Evolutionary conservation across 2,888 invertebrate species (phyloP).

Genomic region (Halictus ligatus): DNA sequence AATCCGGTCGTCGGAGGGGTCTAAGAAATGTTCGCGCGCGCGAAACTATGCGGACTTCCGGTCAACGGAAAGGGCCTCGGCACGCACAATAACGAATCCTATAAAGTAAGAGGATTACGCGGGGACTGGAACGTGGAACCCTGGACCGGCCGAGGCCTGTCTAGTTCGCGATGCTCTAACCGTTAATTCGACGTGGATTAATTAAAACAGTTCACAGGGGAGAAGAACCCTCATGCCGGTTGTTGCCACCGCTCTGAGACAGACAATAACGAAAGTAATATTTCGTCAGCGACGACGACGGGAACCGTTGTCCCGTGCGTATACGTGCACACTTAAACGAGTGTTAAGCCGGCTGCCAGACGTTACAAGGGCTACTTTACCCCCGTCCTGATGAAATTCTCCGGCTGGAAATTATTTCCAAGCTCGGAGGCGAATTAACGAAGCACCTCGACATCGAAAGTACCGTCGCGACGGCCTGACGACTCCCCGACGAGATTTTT

Average conservation of each 20-base stretch:
- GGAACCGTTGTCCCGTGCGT: slow-evolving; percentile 53
- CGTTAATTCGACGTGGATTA: slow-evolving; percentile 77
- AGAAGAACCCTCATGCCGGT: slow-evolving; percentile 48
- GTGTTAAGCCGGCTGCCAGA: slow-evolving; percentile 73
- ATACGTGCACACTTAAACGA: slow-evolving; percentile 67
- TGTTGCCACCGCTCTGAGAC: slow-evolving; percentile 59
- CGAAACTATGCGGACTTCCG: slow-evolving; percentile 19
- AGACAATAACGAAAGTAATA: slow-evolving; percentile 74
- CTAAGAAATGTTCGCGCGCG: neutral
- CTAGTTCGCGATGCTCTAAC: slow-evolving; percentile 63
- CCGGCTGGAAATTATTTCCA: slow-evolving; percentile 71
- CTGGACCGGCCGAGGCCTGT: slow-evolving; percentile 27
- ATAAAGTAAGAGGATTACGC: slow-evolving; percentile 54
- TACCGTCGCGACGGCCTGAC: slow-evolving; percentile 26
- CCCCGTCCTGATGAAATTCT: slow-evolving; percentile 73
- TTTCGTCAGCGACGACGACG: slow-evolving; percentile 68
- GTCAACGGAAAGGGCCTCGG: slow-evolving; percentile 9
- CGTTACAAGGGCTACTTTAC: slow-evolving; percentile 75
- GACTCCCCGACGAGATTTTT: slow-evolving; percentile 54
- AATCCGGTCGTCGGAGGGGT: neutral
- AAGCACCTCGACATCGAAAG: slow-evolving; percentile 69
- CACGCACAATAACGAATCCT: slow-evolving; percentile 48
- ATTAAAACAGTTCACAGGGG: slow-evolving; percentile 75
- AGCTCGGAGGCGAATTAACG: slow-evolving; percentile 70
- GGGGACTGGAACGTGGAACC: neutral